Evolutionary conservation across 2,113 vertebrate species (phyloP).

Genomic region (Poeciliopsis retropinna): DNA sequence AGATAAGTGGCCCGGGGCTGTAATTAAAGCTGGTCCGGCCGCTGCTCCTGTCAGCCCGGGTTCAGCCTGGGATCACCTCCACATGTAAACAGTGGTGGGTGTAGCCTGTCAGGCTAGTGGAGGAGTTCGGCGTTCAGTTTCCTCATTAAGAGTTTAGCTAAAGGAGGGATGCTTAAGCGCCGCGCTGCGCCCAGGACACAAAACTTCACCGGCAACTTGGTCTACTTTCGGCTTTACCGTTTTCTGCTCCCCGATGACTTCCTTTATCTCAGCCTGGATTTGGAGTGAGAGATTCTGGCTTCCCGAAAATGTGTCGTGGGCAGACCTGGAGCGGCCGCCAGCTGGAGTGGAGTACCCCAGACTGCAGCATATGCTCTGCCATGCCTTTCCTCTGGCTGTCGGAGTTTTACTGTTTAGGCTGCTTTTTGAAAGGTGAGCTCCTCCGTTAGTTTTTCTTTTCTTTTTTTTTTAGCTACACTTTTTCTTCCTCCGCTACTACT

Average conservation of each 20-base stretch:
- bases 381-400: conserved; percentile 64
- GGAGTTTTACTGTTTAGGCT: conserved; percentile 56
- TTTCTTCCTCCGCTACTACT: not conserved
- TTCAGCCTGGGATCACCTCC: not conserved
- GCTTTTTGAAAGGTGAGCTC: conserved; percentile 71
- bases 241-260: conserved; percentile 57
- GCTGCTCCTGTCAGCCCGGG: not conserved
- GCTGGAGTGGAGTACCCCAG: conserved; percentile 69
- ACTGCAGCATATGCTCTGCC: conserved; percentile 38
- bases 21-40: conserved; percentile 6
- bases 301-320: conserved; percentile 74
- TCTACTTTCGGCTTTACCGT: not conserved
- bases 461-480: not conserved
- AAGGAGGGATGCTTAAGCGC: conserved; percentile 16
- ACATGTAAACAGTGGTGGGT: conserved; percentile 14
- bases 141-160: conserved; percentile 3
- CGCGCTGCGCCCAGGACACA: not conserved
- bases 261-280: conserved; percentile 67
- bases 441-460: not conserved
- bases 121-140: not conserved
- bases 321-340: conserved; percentile 69
- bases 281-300: conserved; percentile 78
- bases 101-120: conserved; percentile 6
- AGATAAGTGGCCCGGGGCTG: too few species aligned
- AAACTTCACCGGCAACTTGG: not conserved